Conservation (phyloP, 2,113 vertebrate species). For the Circaetus gallicus region DNA sequence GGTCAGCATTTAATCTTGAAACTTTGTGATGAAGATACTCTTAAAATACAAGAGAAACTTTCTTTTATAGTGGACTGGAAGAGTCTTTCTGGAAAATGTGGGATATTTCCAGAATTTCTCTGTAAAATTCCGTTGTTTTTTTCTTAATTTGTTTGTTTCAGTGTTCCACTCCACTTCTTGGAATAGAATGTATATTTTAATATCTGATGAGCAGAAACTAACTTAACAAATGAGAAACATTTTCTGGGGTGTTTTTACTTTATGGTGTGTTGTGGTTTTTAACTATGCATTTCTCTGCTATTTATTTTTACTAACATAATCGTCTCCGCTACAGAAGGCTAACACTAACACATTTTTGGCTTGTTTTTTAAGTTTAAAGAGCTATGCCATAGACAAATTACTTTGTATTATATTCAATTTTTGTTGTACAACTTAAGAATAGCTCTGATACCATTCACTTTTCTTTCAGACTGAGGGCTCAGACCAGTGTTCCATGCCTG, state of each 20-base stretch:
- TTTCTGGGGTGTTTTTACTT: not conserved
- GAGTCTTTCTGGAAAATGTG: not conserved
- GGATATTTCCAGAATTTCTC: not conserved
- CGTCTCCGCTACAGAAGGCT: not conserved
- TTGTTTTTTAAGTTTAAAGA: not conserved
- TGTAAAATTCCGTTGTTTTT: not conserved
- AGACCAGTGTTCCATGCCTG: conserved; percentile 91
- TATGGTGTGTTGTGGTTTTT: not conserved
- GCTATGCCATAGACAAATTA: not conserved
- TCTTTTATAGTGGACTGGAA: not conserved
- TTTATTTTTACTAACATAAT: not conserved
- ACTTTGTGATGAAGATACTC: not conserved
- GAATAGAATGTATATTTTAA: not conserved
- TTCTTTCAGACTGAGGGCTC: conserved; percentile 83
- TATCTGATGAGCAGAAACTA: not conserved
- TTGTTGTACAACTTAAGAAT: not conserved
- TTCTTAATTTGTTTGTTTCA: not conserved
- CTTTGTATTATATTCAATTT: not conserved
- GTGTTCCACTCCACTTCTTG: not conserved
- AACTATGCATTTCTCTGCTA: not conserved
- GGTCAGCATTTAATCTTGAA: not conserved
- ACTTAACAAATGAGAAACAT: not conserved
- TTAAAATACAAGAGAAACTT: not conserved
- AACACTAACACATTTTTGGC: not conserved
- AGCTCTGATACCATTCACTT: conserved; percentile 1